phyloP scores from a whole-genome alignment of 2,888 invertebrate genomes.

The Acanthosepion lycidas region DNA sequence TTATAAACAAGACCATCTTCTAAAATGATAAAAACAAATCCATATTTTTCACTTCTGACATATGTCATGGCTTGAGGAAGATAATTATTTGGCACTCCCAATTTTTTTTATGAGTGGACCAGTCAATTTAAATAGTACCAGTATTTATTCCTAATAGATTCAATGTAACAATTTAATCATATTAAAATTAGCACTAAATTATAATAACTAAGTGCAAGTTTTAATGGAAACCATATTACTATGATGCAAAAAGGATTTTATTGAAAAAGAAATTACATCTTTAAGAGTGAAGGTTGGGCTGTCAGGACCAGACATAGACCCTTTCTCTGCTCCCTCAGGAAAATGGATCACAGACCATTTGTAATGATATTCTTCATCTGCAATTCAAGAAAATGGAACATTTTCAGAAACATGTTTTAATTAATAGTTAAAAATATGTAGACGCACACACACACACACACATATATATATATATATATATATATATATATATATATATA shows the following conservation, averaged over 20 bases:
- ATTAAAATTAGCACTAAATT: background rate
- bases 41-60: too few species aligned
- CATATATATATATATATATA: too few species aligned
- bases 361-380: slow-evolving; percentile 83
- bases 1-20: too few species aligned
- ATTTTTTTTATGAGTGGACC: too few species aligned
- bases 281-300: slow-evolving; percentile 87
- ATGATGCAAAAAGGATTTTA: background rate
- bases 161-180: background rate
- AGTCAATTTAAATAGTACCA: too few species aligned
- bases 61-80: too few species aligned
- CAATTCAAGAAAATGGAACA: slow-evolving; percentile 41
- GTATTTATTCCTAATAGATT: background rate
- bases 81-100: too few species aligned
- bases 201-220: background rate
- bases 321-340: slow-evolving; percentile 85
- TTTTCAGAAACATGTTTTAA: background rate
- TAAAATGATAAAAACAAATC: too few species aligned
- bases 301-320: slow-evolving; percentile 84
- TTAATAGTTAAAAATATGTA: background rate
- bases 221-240: background rate
- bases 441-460: background rate
- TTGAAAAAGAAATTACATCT: slow-evolving; percentile 78
- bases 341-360: slow-evolving; percentile 90
- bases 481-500: too few species aligned